Base-by-base conservation (phyloP, 2,888 invertebrate species). In the Epiblema foenella region DNA sequence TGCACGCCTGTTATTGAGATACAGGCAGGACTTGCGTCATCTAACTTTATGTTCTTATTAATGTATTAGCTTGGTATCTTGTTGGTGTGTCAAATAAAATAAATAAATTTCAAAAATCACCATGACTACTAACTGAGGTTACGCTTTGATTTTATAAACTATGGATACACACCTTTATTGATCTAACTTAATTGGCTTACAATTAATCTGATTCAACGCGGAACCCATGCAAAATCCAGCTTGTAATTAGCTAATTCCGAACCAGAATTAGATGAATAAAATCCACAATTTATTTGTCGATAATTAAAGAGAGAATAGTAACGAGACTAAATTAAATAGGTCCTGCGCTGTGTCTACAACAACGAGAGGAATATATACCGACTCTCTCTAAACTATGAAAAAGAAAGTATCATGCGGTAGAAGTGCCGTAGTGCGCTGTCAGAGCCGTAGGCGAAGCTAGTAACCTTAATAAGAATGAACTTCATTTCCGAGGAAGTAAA, bases 141-240 rank as follows among this genome's bases (percentile, higher is more conserved):
- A n/a, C 5, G 46, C 46, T 5, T n/a, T 46, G 46, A 46, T 33
- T 63, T 20, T 52, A 18, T 29, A 52, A 69, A 69, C 64, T 58
- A 42, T 57, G 37, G 58, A 17, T 15, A 42, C n/a, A 42, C n/a
- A 17, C 58, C 49, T 37, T 17, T 62, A 62, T 49, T 20, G 62
- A 56, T 54, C 15, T 62, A 18, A 39, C 46, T 18, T 64, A 64
- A 69, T 69, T 59, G 52, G 58, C 15, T 58, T 69, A 39, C 52
- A 59, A 69, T 69, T 58, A 59, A 65, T 69, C 58, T 52, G n/a
- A 65, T 69, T 69, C 64, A 69, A 18, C 42, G 15, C 46, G 18
- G 52, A 69, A 58, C 65, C 57, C 58, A 51, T 42, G 57, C 42
- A 59, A 8, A 59, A 69, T 65, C 58, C 37, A 4, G 18, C 64